Conservation (phyloP, 1,140 invertebrate species). For the Lepidurus packardi region DNA sequence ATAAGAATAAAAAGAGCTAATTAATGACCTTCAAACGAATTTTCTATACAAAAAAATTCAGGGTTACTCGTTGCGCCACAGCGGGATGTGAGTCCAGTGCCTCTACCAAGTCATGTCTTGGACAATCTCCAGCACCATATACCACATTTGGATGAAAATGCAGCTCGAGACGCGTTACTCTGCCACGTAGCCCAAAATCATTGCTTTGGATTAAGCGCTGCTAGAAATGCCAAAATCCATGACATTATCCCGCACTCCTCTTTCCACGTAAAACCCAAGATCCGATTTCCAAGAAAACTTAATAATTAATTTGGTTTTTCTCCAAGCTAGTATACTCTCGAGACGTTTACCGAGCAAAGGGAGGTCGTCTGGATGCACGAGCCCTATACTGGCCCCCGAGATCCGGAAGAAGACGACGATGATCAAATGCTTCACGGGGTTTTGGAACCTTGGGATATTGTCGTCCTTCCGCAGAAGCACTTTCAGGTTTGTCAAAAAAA, state of each 20-base stretch:
- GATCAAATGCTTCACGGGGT: not conserved
- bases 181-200: slow-evolving; percentile 26
- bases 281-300: not conserved
- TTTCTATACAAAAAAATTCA: not conserved
- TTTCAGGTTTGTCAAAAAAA: slow-evolving; percentile 19
- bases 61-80: not conserved
- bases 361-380: slow-evolving; percentile 31
- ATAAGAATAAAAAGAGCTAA: not conserved
- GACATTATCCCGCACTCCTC: slow-evolving; percentile 30
- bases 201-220: slow-evolving; percentile 24
- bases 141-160: slow-evolving; percentile 25
- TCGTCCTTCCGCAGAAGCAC: slow-evolving; percentile 30
- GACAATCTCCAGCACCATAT: not conserved
- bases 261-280: slow-evolving; percentile 29
- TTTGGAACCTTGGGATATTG: slow-evolving; percentile 35
- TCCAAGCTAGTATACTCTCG: slow-evolving; percentile 26
- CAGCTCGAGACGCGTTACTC: slow-evolving; percentile 29
- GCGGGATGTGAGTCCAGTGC: not conserved
- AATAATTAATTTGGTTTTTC: not conserved
- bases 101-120: not conserved
- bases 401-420: slow-evolving; percentile 12
- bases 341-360: slow-evolving; percentile 34
- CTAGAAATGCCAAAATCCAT: slow-evolving; percentile 27
- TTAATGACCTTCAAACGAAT: not conserved
- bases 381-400: slow-evolving; percentile 31